Conservation (phyloP, 2,888 invertebrate genomes). For the Eristalinus aeneus region DNA sequence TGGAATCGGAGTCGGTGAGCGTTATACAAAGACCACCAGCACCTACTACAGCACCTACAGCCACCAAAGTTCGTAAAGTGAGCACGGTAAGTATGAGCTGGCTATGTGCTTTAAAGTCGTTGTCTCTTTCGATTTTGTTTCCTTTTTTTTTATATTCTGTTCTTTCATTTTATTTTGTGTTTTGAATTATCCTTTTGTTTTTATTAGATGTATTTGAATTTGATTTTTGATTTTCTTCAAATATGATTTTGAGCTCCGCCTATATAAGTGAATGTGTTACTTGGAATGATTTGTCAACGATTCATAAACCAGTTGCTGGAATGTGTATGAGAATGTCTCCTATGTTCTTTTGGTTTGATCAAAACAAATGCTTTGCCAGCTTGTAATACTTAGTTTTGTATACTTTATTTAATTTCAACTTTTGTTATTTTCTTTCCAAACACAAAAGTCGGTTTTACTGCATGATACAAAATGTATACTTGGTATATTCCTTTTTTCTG, state of each 20-base stretch:
- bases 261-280: conserved; percentile 46
- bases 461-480: conserved; percentile 30
- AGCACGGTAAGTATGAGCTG: conserved; percentile 90
- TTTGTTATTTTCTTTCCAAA: not conserved
- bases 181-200: conserved; percentile 50
- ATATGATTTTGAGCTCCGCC: conserved; percentile 55
- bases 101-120: conserved; percentile 74
- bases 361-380: conserved; percentile 52
- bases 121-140: conserved; percentile 72
- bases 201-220: too few relatives aligned
- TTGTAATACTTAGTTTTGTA: conserved; percentile 22
- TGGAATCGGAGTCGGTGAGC: conserved; percentile 95
- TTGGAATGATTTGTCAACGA: conserved; percentile 52
- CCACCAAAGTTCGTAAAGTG: conserved; percentile 92
- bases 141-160: conserved; percentile 37
- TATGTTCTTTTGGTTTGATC: not conserved
- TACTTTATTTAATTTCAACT: conserved; percentile 11
- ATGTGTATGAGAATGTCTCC: conserved; percentile 48
- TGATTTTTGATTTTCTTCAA: conserved; percentile 54
- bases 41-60: conserved; percentile 81
- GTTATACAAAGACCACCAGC: conserved; percentile 84
- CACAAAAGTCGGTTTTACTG: conserved; percentile 17
- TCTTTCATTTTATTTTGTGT: conserved; percentile 37
- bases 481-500: not conserved
- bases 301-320: conserved; percentile 24